Evolutionary conservation across 2,113 vertebrate species (phyloP).

Genomic region (Asarcornis scutulata): DNA sequence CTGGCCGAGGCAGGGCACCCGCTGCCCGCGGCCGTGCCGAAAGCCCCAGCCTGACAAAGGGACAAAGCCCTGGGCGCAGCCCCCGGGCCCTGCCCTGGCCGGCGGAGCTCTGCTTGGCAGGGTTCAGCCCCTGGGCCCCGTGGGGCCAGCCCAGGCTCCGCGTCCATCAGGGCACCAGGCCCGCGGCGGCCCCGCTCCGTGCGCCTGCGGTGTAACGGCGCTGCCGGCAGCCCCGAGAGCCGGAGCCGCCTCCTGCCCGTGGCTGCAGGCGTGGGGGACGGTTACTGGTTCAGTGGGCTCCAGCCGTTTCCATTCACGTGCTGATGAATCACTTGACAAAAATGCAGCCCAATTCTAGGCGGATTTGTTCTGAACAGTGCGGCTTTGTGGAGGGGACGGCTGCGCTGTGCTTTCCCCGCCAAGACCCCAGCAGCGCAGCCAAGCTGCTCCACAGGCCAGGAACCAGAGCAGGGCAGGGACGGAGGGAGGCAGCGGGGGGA

Average conservation of each 20-base stretch:
- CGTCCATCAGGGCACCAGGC: rapidly evolving
- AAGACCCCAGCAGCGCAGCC: constrained; percentile 65
- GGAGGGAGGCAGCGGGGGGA: background rate
- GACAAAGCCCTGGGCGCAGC: rapidly evolving
- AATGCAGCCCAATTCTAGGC: constrained; percentile 75
- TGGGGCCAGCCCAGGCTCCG: rapidly evolving
- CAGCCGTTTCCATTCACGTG: constrained; percentile 79
- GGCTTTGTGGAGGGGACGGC: constrained; percentile 80
- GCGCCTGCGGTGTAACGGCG: rapidly evolving
- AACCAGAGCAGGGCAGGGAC: background rate
- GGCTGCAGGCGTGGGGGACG: background rate
- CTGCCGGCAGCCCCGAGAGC: background rate
- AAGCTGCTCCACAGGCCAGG: constrained; percentile 47
- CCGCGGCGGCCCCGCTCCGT: background rate
- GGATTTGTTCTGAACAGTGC: constrained; percentile 79
- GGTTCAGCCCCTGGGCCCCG: too few relatives aligned
- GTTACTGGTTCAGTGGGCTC: constrained; percentile 63
- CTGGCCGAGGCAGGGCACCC: background rate
- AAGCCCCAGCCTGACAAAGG: background rate
- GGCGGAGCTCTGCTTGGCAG: background rate
- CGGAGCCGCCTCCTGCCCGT: background rate
- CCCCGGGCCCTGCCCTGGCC: rapidly evolving
- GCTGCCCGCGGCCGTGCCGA: background rate
- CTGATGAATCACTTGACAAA: constrained; percentile 84
- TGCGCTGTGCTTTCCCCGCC: constrained; percentile 72